Evolutionary conservation across 2,797 vertebrate species (phyloP), one percentile per base, ranked within the genome.

Genomic region (Cercopithecus neglectus): DNA sequence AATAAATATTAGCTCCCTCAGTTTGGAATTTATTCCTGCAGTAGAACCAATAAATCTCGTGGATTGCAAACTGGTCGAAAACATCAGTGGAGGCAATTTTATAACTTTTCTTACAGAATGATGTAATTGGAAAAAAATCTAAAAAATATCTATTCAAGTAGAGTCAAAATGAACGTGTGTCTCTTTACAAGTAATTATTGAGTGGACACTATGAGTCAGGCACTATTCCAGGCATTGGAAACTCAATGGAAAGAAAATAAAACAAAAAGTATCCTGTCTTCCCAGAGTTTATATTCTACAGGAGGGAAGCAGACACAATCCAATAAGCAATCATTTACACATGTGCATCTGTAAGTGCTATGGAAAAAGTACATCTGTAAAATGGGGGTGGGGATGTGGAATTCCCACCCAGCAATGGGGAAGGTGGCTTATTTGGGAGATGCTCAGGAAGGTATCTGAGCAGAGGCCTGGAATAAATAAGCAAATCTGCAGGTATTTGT

Each of bases 341-440:
- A 22, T 12, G 24, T n/a, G n/a, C 70, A 1, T 10, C 14, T 72
- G 2, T 55, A 48, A 72, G 8, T 57, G 22, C 16, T 24, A 19
- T 17, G 1, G n/a, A 26, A 50, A 95, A 83, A 91, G 48, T 39
- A 16, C 1, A 82, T 2, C 1, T 89, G 19, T 83, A 24, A 75
- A 89, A 55, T 0, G n/a, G 11, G 64, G 0, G 0, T 76, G 3
- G 5, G 13, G 41, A 5, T 8, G 64, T 67, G 64, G 64, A 67
- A 67, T 67, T n/a, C 64, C 33, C 33, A 67, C 30, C 5, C 17
- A 64, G 28, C 10, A 24, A 0, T 44, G 21, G 24, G 5, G 12
- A 41, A 50, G 8, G 1, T 76, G 2, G 0, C 0, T 39, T 81
- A 4, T 28, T 61, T 57, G 8, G 12, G 28, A 3, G 2, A 72